Conservation (phyloP, 1,140 invertebrate species). For the Macrosteles quadrilineatus region DNA sequence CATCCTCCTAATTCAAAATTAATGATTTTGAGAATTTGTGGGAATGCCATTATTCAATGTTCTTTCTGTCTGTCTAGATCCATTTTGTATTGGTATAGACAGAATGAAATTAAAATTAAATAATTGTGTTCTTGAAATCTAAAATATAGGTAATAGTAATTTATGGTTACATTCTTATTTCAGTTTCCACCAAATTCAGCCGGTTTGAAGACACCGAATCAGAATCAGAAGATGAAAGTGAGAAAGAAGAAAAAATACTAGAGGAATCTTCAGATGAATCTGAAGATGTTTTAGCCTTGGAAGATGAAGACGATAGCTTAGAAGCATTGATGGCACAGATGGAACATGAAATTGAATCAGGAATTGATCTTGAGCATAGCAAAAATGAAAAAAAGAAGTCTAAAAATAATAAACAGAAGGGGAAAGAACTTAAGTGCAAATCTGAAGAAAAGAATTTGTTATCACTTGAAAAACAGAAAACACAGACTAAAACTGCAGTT, state of each 20-base stretch:
- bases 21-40: too few relatives aligned
- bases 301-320: constrained; percentile 50
- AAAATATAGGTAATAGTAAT: too few relatives aligned
- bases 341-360: constrained; percentile 49
- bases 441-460: not conserved
- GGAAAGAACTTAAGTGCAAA: constrained; percentile 18
- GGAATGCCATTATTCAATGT: too few relatives aligned
- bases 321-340: constrained; percentile 52
- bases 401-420: constrained; percentile 34
- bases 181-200: constrained; percentile 49
- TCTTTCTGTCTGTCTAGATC: too few relatives aligned
- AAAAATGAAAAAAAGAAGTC: constrained; percentile 44
- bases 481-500: not conserved
- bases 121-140: too few relatives aligned
- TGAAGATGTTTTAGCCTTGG: constrained; percentile 48
- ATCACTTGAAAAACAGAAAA: constrained; percentile 17
- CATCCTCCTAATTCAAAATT: too few relatives aligned
- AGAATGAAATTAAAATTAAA: too few relatives aligned
- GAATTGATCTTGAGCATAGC: constrained; percentile 33
- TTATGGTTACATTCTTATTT: too few relatives aligned
- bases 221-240: constrained; percentile 47
- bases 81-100: too few relatives aligned
- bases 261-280: constrained; percentile 33
- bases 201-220: constrained; percentile 48
- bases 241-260: constrained; percentile 27